Base-by-base conservation (phyloP, 1,140 invertebrate species). In the Adoxophyes honmai region DNA sequence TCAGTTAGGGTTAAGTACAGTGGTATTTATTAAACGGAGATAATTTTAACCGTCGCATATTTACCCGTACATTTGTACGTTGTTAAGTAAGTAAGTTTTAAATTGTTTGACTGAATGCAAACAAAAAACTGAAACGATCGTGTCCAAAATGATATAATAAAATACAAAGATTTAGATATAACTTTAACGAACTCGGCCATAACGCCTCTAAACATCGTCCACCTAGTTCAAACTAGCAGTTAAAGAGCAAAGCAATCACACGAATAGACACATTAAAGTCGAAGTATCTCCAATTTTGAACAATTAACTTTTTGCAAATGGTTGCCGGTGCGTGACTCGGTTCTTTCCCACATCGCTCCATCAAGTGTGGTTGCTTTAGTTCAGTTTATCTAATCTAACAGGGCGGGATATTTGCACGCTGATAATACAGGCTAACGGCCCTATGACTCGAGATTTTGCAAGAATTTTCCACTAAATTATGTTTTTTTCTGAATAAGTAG, bases 361-460 rank as follows among this genome's bases (percentile, higher is more conserved):
- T 28, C 21, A 28, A 28, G 21, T 28, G 21, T 28, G 21, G 10
- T n/a, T 44, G 39, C 21, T 28, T 28, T 28, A 28, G n/a, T n/a
- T n/a, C n/a, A 28, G 21, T 28, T 36, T 36, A 48, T 48, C 42
- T 48, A 48, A 48, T 48, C 42, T 48, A 78, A 52, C 60, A 73
- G 72, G 75, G 69, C 75, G 79, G 74, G 72, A 80, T 88, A 86
- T 88, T 88, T 88, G 85, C 83, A 80, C 80, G 64, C 16, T 72
- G 85, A 88, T 88, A 88, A 78, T 71, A 62, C 66, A 55, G 33
- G 70, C 70, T 69, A 77, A 73, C 68, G 78, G 75, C 77, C 75
- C 35, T 60, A 62, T 73, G 58, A 58, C 52, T 55, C 62, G 51
- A 54, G 57, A 63, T 73, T 70, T 73, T 68, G 66, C 70, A 69